Conservation (phyloP, 2,113 vertebrate genomes). For the Hystrix cristata region DNA sequence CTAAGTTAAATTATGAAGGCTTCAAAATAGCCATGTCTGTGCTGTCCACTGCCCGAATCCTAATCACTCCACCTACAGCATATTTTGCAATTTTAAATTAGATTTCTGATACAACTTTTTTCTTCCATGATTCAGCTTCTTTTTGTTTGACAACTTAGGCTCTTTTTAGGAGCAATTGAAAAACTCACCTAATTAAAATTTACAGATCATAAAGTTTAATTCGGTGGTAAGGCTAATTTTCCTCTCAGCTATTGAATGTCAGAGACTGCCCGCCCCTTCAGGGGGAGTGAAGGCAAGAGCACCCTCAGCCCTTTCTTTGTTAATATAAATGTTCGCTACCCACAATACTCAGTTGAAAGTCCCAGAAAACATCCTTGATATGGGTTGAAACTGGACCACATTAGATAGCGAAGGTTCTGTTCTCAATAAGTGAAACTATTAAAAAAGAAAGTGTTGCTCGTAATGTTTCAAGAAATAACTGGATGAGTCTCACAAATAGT, state of each 20-base stretch:
- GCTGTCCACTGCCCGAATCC: not conserved
- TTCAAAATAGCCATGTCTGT: conserved; percentile 38
- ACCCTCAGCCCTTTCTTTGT: conserved; percentile 3
- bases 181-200: conserved; percentile 77
- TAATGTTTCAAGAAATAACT: conserved; percentile 4
- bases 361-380: not conserved
- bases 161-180: conserved; percentile 64
- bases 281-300: conserved; percentile 12
- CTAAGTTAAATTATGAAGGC: not conserved
- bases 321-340: conserved; percentile 45
- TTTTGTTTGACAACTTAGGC: conserved; percentile 68
- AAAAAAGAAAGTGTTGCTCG: not conserved
- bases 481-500: not conserved
- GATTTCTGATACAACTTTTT: conserved; percentile 46
- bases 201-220: conserved; percentile 78
- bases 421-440: conserved; percentile 5
- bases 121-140: conserved; percentile 32
- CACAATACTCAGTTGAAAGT: not conserved
- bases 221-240: conserved; percentile 66
- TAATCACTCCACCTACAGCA: not conserved
- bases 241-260: conserved; percentile 62
- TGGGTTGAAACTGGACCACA: not conserved
- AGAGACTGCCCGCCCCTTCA: conserved; percentile 67
- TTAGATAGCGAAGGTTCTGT: not conserved
- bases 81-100: conserved; percentile 3